Base-by-base conservation (phyloP, 2,113 vertebrate species). In the Boleophthalmus pectinirostris region DNA sequence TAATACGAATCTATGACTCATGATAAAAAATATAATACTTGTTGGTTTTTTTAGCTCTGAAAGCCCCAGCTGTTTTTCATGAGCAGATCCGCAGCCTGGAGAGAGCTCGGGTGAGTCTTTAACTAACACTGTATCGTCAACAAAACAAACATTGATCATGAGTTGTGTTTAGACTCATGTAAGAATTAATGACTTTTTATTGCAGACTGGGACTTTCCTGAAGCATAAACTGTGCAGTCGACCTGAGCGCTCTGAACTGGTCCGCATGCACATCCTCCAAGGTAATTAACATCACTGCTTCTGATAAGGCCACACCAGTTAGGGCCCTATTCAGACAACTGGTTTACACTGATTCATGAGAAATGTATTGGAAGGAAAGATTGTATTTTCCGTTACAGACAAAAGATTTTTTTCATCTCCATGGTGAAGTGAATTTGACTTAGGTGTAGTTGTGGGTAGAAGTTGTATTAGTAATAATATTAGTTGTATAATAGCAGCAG, bases 241-340 rank as follows among this genome's bases (percentile, higher is more conserved):
- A 68, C 97, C 97, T 0, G 93, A 97, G 71, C 95, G 96, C 43
- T 95, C 97, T 0, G 97, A 99, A 85, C 91, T 99, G 79, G 96
- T 99, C 84, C 97, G 96, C 77, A 97, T 98, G 97, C 97, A 98
- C 85, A 98, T 99, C 86, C 93, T 99, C 2, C 95, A 98, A 95
- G 98, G 98, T 99, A 93, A 78, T 47, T 11, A 21, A 67, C 79
- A 3, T 65, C 38, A 58, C 45, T 53, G 0, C 1, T 56, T 5
- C 14, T 23, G 72, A 85, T 80, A 74, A 82, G 25, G 23, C 15
- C 16, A 16, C 13, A 18, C 47, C 47, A 43, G 9, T 43, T 1
- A 43, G 38, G 38, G 6, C 29, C 8, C 10, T 43, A 43, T 43
- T 43, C 38, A 10, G 8, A 43, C 7, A 43, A 43, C 38, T 43